Evolutionary conservation across 2,797 vertebrate genomes (phyloP), one percentile per base, ranked within the genome.

Genomic region (Hozukius guyotensis): DNA sequence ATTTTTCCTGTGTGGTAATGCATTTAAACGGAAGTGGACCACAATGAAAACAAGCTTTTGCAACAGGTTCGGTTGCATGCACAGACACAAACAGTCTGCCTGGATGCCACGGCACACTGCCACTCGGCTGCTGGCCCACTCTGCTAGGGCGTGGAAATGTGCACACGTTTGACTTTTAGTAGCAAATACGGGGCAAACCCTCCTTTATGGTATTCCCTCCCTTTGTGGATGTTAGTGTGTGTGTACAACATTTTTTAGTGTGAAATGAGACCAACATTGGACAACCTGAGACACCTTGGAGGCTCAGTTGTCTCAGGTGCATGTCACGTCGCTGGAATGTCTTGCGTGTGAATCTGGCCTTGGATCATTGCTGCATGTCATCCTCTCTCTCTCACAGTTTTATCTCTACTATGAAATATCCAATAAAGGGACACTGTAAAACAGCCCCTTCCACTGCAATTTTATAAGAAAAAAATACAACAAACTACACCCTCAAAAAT

Each of bases 111-210:
- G 9, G 74, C 72, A 74, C 60, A 6, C 62, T 64, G 81, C 66
- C 75, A 70, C 62, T 74, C 63, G 3, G 42, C 42, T 55, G 73
- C 59, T 38, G 66, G 82, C 82, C 75, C 62, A 16, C 31, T 55
- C 24, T 72, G 76, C 84, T 85, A 77, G 8, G 22, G 14, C 34
- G 72, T 56, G 25, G 29, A 63, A 75, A 75, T 63, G 71, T 81
- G 65, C 64, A 64, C 38, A 77, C 5, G 2, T 76, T 84, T 82
- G 71, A 72, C 77, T 83, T 87, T 88, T 78, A 76, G 67, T 59
- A 16, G 63, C 34, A 75, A 78, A 78, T 60, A 36, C 14, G 9
- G 69, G 53, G 36, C 61, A 77, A 84, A 68, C 24, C 38, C n/a
- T n/a, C 62, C 46, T 87, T 72, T 80, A 56, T 63, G 66, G 14